Evolutionary conservation across 1,140 invertebrate genomes (phyloP).

Genomic region (Trinorchestia longiramus): DNA sequence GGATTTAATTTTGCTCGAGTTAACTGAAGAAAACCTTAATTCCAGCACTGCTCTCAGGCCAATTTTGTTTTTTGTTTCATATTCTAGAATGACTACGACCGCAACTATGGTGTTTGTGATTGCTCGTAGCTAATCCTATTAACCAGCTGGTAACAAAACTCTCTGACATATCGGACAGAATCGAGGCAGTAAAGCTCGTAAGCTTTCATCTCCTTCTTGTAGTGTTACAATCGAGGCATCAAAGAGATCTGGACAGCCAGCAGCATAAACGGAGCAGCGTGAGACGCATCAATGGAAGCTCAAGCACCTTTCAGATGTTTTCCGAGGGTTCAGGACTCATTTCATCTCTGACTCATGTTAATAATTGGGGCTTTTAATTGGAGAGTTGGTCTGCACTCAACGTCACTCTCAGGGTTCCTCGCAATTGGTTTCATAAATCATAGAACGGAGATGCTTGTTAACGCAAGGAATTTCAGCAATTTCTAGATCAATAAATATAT

Average conservation of each 20-base stretch:
- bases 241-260: neutral
- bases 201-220: neutral
- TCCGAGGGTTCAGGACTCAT: neutral
- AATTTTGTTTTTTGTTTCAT: neutral
- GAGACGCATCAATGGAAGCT: neutral
- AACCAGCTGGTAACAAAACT: neutral
- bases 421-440: too few species aligned
- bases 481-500: too few species aligned
- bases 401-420: neutral
- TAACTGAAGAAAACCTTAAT: neutral
- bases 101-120: neutral
- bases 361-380: neutral
- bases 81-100: neutral
- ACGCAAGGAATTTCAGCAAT: too few species aligned
- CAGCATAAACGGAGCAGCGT: neutral
- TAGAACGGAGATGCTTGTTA: too few species aligned
- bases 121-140: neutral
- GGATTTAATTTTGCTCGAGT: too few species aligned
- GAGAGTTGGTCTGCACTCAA: neutral
- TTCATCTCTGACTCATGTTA: neutral
- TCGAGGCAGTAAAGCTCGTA: neutral
- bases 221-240: neutral
- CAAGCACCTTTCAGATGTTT: neutral
- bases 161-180: neutral
- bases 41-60: neutral